Conservation (phyloP, 2,888 invertebrate species). For the Orthosia cruda region DNA sequence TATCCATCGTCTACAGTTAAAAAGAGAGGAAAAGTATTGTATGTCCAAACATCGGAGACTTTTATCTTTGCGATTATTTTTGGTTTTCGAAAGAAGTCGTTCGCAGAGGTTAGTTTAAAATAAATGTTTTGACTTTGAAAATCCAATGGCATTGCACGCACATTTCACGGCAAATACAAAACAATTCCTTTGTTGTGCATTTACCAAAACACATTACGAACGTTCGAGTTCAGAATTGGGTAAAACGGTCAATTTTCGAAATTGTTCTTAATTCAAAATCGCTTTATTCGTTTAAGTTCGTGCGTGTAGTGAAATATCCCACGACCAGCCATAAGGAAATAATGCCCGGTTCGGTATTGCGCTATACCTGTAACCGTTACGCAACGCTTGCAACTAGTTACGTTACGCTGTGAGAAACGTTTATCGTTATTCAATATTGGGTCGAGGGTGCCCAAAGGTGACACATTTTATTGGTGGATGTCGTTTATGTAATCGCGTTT, state of each 20-base stretch:
- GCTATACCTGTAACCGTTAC: slow-evolving; percentile 42
- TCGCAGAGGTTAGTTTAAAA: not conserved
- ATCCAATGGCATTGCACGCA: not conserved
- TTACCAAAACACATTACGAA: slow-evolving; percentile 32
- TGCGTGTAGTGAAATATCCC: slow-evolving; percentile 64
- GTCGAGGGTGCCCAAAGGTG: slow-evolving; percentile 35
- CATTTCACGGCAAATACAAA: not conserved
- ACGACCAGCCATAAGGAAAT: slow-evolving; percentile 63
- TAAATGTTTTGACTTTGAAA: slow-evolving; percentile 12
- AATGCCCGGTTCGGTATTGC: slow-evolving; percentile 45
- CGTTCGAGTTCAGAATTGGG: slow-evolving; percentile 36
- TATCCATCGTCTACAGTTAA: too few species aligned
- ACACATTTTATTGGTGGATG: slow-evolving; percentile 35
- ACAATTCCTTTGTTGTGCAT: slow-evolving; percentile 45
- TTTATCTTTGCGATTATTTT: too few species aligned
- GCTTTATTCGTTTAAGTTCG: slow-evolving; percentile 48
- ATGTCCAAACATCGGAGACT: too few species aligned
- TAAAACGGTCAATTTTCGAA: slow-evolving; percentile 59
- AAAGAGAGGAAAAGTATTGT: too few species aligned
- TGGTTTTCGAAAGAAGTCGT: not conserved
- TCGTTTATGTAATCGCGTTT: slow-evolving; percentile 33
- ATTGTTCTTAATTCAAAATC: slow-evolving; percentile 59
- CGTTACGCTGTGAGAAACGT: slow-evolving; percentile 30
- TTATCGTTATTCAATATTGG: slow-evolving; percentile 41
- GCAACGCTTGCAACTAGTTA: slow-evolving; percentile 41